A percentile compares a stretch with the other conserved stretches of the same genome.
phyloP scores from a whole-genome alignment of 2,113 vertebrate genomes.

The Corythornis vintsioides region DNA sequence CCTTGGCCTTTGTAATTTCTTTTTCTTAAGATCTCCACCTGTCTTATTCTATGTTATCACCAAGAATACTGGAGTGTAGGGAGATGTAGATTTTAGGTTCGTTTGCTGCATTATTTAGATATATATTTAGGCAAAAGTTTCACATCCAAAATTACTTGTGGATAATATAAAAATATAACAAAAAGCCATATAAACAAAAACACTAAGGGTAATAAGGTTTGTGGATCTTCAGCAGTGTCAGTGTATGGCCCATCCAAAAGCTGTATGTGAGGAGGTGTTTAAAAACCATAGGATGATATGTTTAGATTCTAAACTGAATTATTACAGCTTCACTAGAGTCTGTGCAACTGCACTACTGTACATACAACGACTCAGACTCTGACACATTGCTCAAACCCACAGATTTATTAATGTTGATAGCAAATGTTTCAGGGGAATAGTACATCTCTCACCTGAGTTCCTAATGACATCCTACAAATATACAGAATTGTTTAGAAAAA shows the following conservation, averaged over 20 bases:
- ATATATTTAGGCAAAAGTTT: not conserved
- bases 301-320: not conserved
- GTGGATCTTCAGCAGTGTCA: not conserved
- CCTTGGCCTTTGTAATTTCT: not conserved
- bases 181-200: not conserved
- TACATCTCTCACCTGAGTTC: not conserved
- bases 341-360: not conserved
- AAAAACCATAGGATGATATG: not conserved
- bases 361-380: not conserved
- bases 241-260: not conserved
- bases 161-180: not conserved
- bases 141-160: not conserved
- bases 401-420: not conserved
- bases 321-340: not conserved
- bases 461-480: constrained; percentile 11
- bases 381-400: not conserved
- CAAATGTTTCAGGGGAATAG: not conserved
- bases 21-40: not conserved
- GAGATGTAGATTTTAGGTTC: not conserved
- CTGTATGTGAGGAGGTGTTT: not conserved
- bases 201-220: not conserved
- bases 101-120: not conserved
- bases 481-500: not conserved
- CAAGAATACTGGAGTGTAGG: not conserved
- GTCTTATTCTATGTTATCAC: not conserved